Conservation (phyloP, 2,888 invertebrate species). For the Epistrophe eligans region DNA sequence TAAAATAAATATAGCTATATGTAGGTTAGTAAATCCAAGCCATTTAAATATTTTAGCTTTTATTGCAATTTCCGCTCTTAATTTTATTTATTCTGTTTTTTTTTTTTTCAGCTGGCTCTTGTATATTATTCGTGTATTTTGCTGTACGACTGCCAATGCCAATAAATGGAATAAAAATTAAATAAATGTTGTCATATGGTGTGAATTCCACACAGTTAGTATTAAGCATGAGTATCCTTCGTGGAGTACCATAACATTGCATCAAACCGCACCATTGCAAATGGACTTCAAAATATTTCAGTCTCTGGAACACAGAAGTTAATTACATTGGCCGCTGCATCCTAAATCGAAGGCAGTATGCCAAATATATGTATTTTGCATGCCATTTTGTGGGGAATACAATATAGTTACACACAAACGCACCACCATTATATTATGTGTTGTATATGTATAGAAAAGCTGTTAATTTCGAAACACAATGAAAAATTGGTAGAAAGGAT, state of each 20-base stretch:
- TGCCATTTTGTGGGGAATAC: constrained; percentile 40
- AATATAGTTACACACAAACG: constrained; percentile 5
- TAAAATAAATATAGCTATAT: too few relatives aligned
- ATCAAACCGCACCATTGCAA: constrained; percentile 62
- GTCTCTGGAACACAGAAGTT: constrained; percentile 55
- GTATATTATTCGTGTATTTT: not conserved
- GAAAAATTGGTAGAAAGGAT: constrained; percentile 24
- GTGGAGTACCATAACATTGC: constrained; percentile 63
- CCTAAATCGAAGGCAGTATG: constrained; percentile 66
- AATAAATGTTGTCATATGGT: constrained; percentile 64
- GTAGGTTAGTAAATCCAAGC: not conserved
- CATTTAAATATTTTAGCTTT: constrained; percentile 34
- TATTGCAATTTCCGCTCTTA: constrained; percentile 18
- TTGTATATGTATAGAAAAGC: constrained; percentile 4
- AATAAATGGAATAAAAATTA: constrained; percentile 49
- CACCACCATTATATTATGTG: too few relatives aligned
- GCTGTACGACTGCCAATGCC: not conserved
- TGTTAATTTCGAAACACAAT: constrained; percentile 36
- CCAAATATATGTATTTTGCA: constrained; percentile 64
- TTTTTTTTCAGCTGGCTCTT: not conserved
- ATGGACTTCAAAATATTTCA: constrained; percentile 34
- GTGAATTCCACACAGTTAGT: constrained; percentile 64
- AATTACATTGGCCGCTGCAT: constrained; percentile 69
- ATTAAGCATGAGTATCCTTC: constrained; percentile 24
- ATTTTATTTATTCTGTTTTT: not conserved